Base-by-base conservation (phyloP, 2,888 invertebrate genomes). In the Achlya flavicornis region DNA sequence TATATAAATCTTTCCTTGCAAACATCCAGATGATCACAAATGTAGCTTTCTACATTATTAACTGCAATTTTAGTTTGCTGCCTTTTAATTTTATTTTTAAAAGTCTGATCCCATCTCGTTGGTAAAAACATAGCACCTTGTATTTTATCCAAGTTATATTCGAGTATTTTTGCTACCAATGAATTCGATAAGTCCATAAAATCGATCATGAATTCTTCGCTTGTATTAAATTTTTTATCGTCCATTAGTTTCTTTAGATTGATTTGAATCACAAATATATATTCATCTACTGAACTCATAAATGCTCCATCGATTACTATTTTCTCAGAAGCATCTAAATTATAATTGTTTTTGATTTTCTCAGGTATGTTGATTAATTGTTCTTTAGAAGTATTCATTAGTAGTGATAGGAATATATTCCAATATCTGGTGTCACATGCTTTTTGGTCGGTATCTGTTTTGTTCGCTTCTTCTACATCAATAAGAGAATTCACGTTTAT, bases 41-140 rank as follows among this genome's bases (percentile, higher is more conserved):
- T 69, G 7, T 76, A 68, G 16, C 68, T 73, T 70, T 83, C 79
- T 16, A 88, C 72, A 12, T 66, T 63, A 57, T 81, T 77, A 0
- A 67, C 66, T 3, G 80, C 74, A n/a, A 80, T 79, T 78, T 87
- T 87, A 11, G 69, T 67, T 71, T 87, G 85, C 62, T 84, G 85
- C 62, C 83, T 77, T 32, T 80, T 61, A 60, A 87, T 79, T 64
- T 80, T 88, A 35, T 85, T 83, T 16, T 83, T 64, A 0, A 77
- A 72, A 57, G 81, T 74, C 3, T 76, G 71, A 43, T 76, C 74
- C 83, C 80, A 84, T 53, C 74, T 74, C 3, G 78, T 72, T 10
- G 73, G 68, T 26, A 61, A 35, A 48, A 69, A 19, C 41, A 78
- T 62, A 33, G 74, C 71, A 3, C 77, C 78, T 11, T 79, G 77